A percentile compares a stretch with the other conserved stretches of the same genome.
These are phyloP conservation scores for Armadillidium nasatum DNA, from an alignment of 1,140 invertebrate species.

Conservation along the genomic window DNA sequence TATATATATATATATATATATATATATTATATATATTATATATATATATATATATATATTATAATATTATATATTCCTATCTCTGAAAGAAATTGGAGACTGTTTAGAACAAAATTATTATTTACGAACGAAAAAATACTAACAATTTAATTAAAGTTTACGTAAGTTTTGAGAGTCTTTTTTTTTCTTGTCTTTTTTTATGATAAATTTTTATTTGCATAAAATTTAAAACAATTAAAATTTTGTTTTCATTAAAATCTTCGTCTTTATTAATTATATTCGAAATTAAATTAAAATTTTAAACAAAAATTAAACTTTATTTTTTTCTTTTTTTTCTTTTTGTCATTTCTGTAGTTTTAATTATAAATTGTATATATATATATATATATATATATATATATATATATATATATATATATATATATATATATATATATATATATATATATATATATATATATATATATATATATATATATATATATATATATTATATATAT, in stretches of 20 bases:
- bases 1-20: too few relatives aligned
- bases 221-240: not conserved
- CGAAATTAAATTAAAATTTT: not conserved
- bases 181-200: not conserved
- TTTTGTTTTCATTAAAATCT: not conserved
- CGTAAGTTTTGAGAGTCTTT: not conserved
- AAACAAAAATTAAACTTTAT: too few relatives aligned
- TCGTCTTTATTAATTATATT: not conserved
- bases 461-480: constrained; percentile 28
- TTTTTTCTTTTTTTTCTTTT: constrained; percentile 1
- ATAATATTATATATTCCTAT: too few relatives aligned
- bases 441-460: not conserved
- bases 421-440: not conserved
- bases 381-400: constrained; percentile 23
- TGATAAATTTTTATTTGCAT: constrained; percentile 2
- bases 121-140: not conserved
- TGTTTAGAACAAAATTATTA: too few relatives aligned
- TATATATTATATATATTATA: too few relatives aligned
- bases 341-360: not conserved
- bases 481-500: constrained; percentile 25
- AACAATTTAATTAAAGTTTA: constrained; percentile 1
- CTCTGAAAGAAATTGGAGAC: too few relatives aligned
- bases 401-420: constrained; percentile 20
- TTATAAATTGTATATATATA: not conserved
- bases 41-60: too few relatives aligned